phyloP scores from a whole-genome alignment of 2,113 vertebrate genomes.

The Atrichornis clamosus region DNA sequence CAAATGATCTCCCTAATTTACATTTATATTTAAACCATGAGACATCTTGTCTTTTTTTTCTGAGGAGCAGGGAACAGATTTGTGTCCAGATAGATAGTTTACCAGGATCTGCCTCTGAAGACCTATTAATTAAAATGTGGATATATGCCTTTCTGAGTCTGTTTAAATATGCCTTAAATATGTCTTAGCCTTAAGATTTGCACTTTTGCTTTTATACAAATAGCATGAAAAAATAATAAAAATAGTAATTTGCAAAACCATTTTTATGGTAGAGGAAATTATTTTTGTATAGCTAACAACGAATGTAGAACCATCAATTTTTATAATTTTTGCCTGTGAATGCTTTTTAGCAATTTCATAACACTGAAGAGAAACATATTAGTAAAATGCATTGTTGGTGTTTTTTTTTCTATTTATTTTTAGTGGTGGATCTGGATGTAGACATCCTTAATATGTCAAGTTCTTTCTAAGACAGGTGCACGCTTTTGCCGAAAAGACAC shows the following conservation, averaged over 20 bases:
- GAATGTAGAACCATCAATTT: background rate
- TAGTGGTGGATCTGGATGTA: background rate
- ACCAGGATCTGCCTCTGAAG: conserved; percentile 13
- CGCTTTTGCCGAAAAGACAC: background rate
- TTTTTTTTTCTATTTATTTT: background rate
- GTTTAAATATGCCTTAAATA: conserved; percentile 7
- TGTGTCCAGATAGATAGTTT: conserved; percentile 21
- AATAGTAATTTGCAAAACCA: background rate
- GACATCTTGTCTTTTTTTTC: background rate
- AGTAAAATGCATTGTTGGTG: background rate
- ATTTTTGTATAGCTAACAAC: background rate
- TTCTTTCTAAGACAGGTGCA: background rate
- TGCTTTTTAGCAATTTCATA: background rate
- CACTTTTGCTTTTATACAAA: background rate
- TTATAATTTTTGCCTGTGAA: background rate
- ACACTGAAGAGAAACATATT: background rate
- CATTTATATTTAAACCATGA: background rate
- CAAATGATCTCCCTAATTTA: background rate
- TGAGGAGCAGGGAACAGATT: conserved; percentile 3
- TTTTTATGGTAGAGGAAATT: background rate
- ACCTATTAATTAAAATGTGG: conserved; percentile 33
- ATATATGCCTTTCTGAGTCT: background rate
- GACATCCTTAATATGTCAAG: background rate
- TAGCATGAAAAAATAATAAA: background rate
- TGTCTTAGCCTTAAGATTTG: background rate